Base-by-base conservation (phyloP, 2,113 vertebrate species). In the Aix galericulata region DNA sequence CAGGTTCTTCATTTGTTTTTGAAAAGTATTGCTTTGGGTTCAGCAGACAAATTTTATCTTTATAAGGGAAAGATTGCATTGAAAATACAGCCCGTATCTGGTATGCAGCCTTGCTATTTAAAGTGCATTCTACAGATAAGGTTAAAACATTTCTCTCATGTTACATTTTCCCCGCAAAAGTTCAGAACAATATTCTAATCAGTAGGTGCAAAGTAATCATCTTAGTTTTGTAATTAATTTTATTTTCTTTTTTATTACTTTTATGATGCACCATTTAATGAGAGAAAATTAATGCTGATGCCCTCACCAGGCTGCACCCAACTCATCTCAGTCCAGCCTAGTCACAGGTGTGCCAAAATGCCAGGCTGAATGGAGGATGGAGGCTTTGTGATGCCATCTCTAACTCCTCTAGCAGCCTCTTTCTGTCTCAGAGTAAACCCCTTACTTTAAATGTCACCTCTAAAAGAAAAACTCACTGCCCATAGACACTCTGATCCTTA, bases 41-140 rank as follows among this genome's bases (percentile, higher is more conserved):
- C 44, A 93, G 75, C 29, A 82, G 55, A 63, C 3, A 69, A 69
- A 63, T 82, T 79, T 76, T 94, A 42, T 44, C 56, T 89, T 85
- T 93, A 82, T 88, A 96, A 94, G 85, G 71, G 40, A 91, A 95
- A 86, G 8, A 5, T 82, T 60, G 40, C 23, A n/a, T 44, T 76
- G 62, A 68, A 88, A 95, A 82, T 36, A 62, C n/a, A 31, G 48
- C 17, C 85, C 94, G 8, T 38, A 64, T 82, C 82, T 75, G 78
- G 91, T 85, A 82, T 4, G 4, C 21, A 66, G 27, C 13, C 68
- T 82, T 79, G 38, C 59, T 82, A 88, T 94, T 86, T 86, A 77
- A 94, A 82, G 36, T 31, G 5, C 4, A 5, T 86, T 85, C 58
- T 93, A 66, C 36, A 94, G 32, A 50, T 62, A 82, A 69, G 55